Conservation (phyloP, 37 sponge, comb jelly and placozoan species). For the Diacarnus erythraeanus region DNA sequence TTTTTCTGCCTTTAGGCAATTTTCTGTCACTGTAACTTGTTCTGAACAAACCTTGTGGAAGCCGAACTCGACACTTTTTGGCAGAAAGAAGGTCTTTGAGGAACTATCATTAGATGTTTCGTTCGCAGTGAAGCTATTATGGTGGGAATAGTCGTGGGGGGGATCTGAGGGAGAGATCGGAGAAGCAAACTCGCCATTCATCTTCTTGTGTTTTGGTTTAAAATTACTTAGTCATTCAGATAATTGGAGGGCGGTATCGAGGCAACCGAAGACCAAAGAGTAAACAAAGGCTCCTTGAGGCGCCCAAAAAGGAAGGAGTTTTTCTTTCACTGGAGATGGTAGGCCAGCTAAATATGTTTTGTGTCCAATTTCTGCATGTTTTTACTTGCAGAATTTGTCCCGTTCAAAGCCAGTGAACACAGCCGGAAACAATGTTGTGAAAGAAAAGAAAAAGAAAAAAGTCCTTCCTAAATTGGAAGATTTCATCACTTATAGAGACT, state of each 20-base stretch:
- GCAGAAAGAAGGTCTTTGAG: slow-evolving; percentile 39
- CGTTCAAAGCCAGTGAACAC: slow-evolving; percentile 68
- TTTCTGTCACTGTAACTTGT: slow-evolving; percentile 50
- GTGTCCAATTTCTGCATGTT: background rate
- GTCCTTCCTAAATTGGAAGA: slow-evolving; percentile 89
- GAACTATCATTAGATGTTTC: background rate
- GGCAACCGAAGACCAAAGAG: background rate
- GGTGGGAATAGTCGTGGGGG: background rate
- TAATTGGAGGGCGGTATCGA: background rate
- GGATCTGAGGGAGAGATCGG: background rate
- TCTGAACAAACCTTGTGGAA: slow-evolving; percentile 36
- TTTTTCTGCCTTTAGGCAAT: slow-evolving; percentile 49
- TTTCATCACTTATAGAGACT: slow-evolving; percentile 84
- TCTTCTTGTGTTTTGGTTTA: background rate
- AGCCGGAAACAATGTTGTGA: slow-evolving; percentile 6
- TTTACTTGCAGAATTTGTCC: slow-evolving; percentile 54
- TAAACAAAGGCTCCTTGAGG: too few species aligned
- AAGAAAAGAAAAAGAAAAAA: slow-evolving; percentile 82
- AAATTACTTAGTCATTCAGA: background rate
- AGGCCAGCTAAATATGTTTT: background rate
- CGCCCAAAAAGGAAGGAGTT: too few species aligned
- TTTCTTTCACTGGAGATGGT: too few species aligned
- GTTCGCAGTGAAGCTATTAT: background rate
- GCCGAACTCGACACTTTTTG: slow-evolving; percentile 43
- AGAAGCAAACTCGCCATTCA: background rate